Base-by-base conservation (phyloP, 2,797 vertebrate species). In the Sorex maritimensis region DNA sequence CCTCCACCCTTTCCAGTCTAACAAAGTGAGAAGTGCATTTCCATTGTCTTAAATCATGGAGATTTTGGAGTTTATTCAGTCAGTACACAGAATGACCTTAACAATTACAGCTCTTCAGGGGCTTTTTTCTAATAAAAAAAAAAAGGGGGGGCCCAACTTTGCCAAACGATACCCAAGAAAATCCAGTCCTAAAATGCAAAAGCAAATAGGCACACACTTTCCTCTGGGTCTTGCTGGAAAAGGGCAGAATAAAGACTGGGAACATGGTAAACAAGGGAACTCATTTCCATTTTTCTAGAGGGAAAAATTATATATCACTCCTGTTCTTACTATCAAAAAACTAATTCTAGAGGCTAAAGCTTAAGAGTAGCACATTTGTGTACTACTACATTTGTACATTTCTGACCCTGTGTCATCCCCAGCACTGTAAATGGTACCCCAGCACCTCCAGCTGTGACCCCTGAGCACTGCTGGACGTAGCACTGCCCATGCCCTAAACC, bases 101-200 rank as follows among this genome's bases (percentile, higher is more conserved):
- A 72, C 7, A 81, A 68, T n/a, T 12, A 74, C 23, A 89, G 55
- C 28, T 68, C n/a, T 49, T 55, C 28, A 26, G 28, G 24, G 75
- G 41, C 28, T 7, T 65, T 69, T 52, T 28, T 55, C 82, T 8
- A 26, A 38, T 82, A 74, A 89, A 63, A 34, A 34, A 34, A 34
- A 34, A 34, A 34, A 84, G 17, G 13, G 17, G 13, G 30, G 23
- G 2, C 63, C 69, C 9, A 21, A 5, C 10, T 69, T 44, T 15
- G 14, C 38, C 38, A n/a, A 87, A 73, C 10, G 9, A 0, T n/a
- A 71, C 10, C 26, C 63, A 68, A 77, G 52, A 78, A 82, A 84
- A 75, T 52, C 28, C 46, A 92, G 23, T n/a, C 30, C 44, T 58
- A 49, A 88, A 28, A 75, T 71, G 52, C 24, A 77, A 86, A 95